phyloP scores from a whole-genome alignment of 2,797 vertebrate species.

The Lacerta bilineata region DNA sequence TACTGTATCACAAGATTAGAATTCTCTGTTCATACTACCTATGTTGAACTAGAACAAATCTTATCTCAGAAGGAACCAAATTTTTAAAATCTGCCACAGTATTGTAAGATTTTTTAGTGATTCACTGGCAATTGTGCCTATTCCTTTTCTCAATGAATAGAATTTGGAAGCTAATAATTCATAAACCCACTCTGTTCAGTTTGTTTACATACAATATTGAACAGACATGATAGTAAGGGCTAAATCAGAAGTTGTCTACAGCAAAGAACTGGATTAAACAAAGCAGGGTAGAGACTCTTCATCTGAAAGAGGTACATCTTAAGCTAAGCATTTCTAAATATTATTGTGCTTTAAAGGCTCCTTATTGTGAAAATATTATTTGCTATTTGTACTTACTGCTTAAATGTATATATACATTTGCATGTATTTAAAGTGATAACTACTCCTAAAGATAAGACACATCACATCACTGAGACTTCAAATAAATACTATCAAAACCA shows the following conservation, averaged over 20 bases:
- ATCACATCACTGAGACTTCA: constrained; percentile 52
- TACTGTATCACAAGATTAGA: background rate
- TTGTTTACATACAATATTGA: background rate
- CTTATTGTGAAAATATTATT: background rate
- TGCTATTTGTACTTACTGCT: background rate
- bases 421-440: constrained; percentile 59
- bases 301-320: background rate
- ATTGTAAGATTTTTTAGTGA: background rate
- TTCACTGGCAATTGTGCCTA: background rate
- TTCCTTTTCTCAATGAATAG: background rate
- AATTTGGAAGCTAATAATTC: background rate
- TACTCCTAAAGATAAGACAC: constrained; percentile 60
- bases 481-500: constrained; percentile 57
- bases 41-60: background rate
- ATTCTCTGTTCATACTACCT: background rate
- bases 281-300: background rate
- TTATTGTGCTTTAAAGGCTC: background rate
- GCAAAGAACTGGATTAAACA: background rate
- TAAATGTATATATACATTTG: constrained; percentile 30
- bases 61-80: background rate
- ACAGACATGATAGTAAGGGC: background rate
- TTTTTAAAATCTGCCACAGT: background rate
- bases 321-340: background rate
- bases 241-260: background rate
- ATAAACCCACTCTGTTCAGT: background rate